Evolutionary conservation across 2,113 vertebrate genomes (phyloP), one percentile per base, ranked within the genome.

Genomic region (Myiagra hebetior): DNA sequence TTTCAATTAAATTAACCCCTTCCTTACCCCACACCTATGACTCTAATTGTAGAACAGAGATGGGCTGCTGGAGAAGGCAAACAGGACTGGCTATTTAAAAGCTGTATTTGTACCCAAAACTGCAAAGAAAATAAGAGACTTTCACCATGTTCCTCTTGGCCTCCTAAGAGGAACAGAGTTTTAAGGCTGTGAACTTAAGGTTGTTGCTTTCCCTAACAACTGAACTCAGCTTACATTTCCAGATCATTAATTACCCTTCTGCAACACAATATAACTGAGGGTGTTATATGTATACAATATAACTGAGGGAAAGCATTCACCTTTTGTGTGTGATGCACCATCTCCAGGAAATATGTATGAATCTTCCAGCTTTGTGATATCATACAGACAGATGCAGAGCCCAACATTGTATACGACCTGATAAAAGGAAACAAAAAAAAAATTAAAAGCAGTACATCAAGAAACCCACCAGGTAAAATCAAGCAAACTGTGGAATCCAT

Each of bases 301-400:
- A 72, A 30, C 47, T n/a, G 28, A 85, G 52, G 30, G 55, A 28
- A 62, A 57, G 52, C 35, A 42, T 50, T 39, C 52, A 99, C 99
- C 99, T 99, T 99, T 99, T 33, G 99, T 99, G 89, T 99, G 99
- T 2, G 99, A 99, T 0, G 99, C 99, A 22, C 99, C 99, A 14
- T 99, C 99, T 21, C 99, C 99, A 5, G 99, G 99, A 94, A 99
- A 99, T 93, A 99, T 99, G 41, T 99, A 99, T 1, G 99, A 99
- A 14, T 99, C 99, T 47, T 99, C 99, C 96, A 99, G 97, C 95
- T 99, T 99, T 47, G 98, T 99, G 96, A 99, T 98, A 96, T 99
- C 99, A 49, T 99, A 99, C 59, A 99, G 95, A 79, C 99, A 99
- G 97, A 99, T 98, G 89, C 99, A 99, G 78, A 99, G 98, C 21